Conservation (phyloP, 2,797 vertebrate genomes). For the Tolypeutes matacus region DNA sequence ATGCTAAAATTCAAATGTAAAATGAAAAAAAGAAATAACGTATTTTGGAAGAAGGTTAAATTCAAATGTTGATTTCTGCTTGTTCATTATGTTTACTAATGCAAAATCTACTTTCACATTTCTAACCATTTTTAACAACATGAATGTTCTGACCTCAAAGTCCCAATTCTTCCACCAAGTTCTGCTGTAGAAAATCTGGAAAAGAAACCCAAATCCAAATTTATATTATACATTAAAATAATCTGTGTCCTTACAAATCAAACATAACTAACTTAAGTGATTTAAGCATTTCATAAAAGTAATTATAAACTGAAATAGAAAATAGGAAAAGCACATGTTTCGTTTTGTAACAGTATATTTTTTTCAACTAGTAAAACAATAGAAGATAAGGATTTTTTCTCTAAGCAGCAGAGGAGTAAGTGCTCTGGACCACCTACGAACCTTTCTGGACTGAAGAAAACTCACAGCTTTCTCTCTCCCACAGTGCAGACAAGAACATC, state of each 20-base stretch:
- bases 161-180: constrained; percentile 23
- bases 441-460: background rate
- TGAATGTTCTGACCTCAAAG: constrained; percentile 53
- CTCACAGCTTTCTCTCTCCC: background rate
- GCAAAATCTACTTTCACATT: constrained; percentile 63
- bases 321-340: constrained; percentile 29
- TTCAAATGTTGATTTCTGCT: background rate
- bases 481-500: background rate
- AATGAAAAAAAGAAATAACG: too few species aligned
- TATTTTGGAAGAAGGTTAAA: constrained; percentile 37
- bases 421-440: background rate
- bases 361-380: constrained; percentile 15
- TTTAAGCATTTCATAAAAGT: constrained; percentile 31
- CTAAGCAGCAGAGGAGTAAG: background rate
- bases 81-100: constrained; percentile 39
- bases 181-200: constrained; percentile 29
- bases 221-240: constrained; percentile 21
- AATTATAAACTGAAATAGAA: constrained; percentile 3
- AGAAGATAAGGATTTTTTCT: background rate
- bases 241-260: background rate
- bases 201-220: constrained; percentile 2
- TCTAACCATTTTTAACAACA: constrained; percentile 55
- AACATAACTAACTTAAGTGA: constrained; percentile 10
- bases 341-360: constrained; percentile 1
- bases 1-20: constrained; percentile 51